phyloP scores from a whole-genome alignment of 1,140 invertebrate genomes.

The Lucilia sericata region DNA sequence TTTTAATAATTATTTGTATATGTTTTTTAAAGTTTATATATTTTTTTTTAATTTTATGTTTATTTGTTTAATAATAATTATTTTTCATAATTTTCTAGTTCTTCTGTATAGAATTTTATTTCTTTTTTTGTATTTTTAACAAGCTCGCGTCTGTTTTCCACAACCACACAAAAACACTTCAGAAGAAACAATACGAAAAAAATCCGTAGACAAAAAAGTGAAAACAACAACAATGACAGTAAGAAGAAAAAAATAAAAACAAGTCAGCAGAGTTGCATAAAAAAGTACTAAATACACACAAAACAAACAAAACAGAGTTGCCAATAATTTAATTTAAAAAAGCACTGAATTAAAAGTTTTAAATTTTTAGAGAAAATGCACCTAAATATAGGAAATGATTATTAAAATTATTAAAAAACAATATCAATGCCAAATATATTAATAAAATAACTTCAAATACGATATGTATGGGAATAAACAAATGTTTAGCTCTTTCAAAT shows the following conservation, averaged over 20 bases:
- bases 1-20: not conserved
- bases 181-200: conserved; percentile 14
- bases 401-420: too few species aligned
- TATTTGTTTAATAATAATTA: not conserved
- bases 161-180: not conserved
- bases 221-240: conserved; percentile 23
- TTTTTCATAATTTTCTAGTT: not conserved
- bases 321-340: not conserved
- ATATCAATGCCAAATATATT: too few species aligned
- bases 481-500: too few species aligned
- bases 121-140: not conserved
- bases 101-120: not conserved
- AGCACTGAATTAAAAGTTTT: too few species aligned
- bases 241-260: conserved; percentile 1
- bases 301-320: not conserved
- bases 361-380: too few species aligned
- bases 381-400: too few species aligned
- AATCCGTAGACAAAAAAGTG: not conserved
- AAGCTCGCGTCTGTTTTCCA: not conserved
- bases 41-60: not conserved
- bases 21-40: not conserved
- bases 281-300: not conserved
- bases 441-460: too few species aligned
- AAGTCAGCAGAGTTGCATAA: not conserved
- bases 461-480: too few species aligned